Evolutionary conservation across 1,140 invertebrate species (phyloP), one percentile per base, ranked within the genome.

Genomic region (Leptopilina clavipes): DNA sequence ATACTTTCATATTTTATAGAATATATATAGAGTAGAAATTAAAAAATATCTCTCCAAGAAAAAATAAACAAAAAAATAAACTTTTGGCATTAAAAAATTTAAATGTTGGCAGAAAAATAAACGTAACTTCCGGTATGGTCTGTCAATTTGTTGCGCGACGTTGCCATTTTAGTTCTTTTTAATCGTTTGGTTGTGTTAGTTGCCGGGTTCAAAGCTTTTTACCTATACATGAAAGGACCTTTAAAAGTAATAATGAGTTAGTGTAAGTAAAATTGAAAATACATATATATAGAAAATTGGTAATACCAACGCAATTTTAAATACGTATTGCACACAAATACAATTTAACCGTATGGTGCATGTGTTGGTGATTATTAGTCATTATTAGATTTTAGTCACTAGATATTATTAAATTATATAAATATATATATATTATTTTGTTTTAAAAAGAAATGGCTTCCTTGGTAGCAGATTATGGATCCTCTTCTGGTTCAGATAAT

Each of bases 391-490:
- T 54, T 19, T 54, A 54, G 52, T 54, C 18, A 18, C 17, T 54
- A 10, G 17, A 17, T 54, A 54, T 54, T 54, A 54, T 65, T 31
- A 65, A 82, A 8, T 84, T 78, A 79, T 79, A 76, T 78, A 75
- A 80, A 80, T 80, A 80, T 76, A 84, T 85, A 83, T 83, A 74
- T 75, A 75, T 80, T 80, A 73, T 76, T 75, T 81, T 75, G 75
- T 83, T 85, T 2, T 2, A 78, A 83, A 83, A 85, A 84, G 81
- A 83, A 84, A 93, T 92, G 92, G 92, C 93, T 89, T 93, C 93
- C 80, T 88, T 94, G 71, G 93, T 94, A 54, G 92, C 93, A 43
- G 92, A 93, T 89, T 94, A 94, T 82, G 91, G 91, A n/a, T 89
- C 89, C 79, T 91, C 90, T 65, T 90, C 89, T 7, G 86, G 87